Conservation (phyloP, 2,888 invertebrate genomes). For the Drosophila atripex region DNA sequence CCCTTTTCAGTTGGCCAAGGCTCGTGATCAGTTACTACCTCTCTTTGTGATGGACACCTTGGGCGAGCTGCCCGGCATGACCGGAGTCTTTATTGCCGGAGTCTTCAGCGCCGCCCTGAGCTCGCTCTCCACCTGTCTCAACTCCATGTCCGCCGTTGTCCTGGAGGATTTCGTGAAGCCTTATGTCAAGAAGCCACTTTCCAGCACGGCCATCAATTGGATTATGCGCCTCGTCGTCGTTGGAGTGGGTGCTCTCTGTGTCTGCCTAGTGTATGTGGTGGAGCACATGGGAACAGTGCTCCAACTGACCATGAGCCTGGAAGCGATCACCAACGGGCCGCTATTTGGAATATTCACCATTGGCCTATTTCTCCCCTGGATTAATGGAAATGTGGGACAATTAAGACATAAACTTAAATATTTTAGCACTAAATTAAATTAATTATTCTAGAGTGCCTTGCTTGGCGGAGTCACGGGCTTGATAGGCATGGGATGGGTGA, state of each 20-base stretch:
- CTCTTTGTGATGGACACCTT: constrained; percentile 94
- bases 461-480: constrained; percentile 86
- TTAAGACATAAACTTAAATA: not conserved
- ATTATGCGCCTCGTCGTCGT: constrained; percentile 90
- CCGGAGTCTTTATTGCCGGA: constrained; percentile 94
- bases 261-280: constrained; percentile 88
- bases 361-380: constrained; percentile 89
- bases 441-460: constrained; percentile 85
- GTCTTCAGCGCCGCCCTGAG: constrained; percentile 95
- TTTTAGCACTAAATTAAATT: not conserved
- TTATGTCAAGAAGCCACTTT: constrained; percentile 85
- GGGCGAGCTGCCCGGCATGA: constrained; percentile 90
- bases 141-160: constrained; percentile 91
- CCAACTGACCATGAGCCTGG: constrained; percentile 88
- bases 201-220: constrained; percentile 85
- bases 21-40: constrained; percentile 92
- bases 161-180: constrained; percentile 90
- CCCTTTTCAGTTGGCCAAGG: constrained; percentile 86
- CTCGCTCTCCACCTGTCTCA: constrained; percentile 90
- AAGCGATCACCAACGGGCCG: constrained; percentile 89
- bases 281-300: constrained; percentile 90
- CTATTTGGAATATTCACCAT: constrained; percentile 88
- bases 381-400: constrained; percentile 86
- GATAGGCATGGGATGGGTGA: constrained; percentile 86
- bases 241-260: constrained; percentile 88